Conservation (phyloP, 2,113 vertebrate genomes). For the Morone saxatilis region DNA sequence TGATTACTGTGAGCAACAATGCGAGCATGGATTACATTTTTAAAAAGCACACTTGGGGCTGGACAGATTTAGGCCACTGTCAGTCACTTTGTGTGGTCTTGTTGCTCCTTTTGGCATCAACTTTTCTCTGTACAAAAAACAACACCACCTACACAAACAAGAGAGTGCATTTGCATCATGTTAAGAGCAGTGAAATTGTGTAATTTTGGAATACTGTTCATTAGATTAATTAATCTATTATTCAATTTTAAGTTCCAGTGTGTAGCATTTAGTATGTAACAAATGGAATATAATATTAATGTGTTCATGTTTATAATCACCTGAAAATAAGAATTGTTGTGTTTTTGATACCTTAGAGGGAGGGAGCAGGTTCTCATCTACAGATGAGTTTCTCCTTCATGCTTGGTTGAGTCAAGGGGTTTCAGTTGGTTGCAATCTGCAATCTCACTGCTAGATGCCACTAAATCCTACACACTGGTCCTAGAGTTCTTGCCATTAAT, state of each 20-base stretch:
- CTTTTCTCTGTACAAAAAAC: neutral
- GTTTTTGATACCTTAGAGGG: too few relatives aligned
- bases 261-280: neutral
- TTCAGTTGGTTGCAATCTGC: too few relatives aligned
- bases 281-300: too few relatives aligned
- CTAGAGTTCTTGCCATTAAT: too few relatives aligned
- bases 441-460: too few relatives aligned
- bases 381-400: too few relatives aligned
- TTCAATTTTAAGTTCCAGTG: neutral
- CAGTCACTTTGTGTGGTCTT: slow-evolving; percentile 43
- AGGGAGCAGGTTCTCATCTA: too few relatives aligned
- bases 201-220: neutral
- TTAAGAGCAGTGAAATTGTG: neutral
- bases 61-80: slow-evolving; percentile 25
- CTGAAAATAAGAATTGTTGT: too few relatives aligned
- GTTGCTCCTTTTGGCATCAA: slow-evolving; percentile 15
- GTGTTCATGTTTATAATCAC: too few relatives aligned
- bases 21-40: slow-evolving; percentile 19
- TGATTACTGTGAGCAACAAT: slow-evolving; percentile 32
- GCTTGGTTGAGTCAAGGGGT: too few relatives aligned
- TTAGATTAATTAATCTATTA: too few relatives aligned
- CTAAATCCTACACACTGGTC: too few relatives aligned
- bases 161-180: neutral
- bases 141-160: neutral
- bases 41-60: neutral